Evolutionary conservation across 2,113 vertebrate genomes (phyloP).

Genomic region (Strigops habroptila): DNA sequence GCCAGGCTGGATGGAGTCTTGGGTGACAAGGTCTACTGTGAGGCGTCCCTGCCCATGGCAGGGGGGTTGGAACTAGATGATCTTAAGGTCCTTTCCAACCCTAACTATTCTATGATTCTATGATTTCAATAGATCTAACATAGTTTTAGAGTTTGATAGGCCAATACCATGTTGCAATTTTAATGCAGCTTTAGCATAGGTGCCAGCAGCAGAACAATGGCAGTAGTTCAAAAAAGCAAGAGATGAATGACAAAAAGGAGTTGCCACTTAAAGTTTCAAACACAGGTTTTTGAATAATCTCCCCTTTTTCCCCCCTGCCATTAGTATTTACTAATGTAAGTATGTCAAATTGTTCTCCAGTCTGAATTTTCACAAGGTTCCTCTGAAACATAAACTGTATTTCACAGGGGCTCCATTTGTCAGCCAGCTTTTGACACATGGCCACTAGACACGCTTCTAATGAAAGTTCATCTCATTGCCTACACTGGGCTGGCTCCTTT

Average conservation of each 20-base stretch:
- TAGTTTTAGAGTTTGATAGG: not conserved
- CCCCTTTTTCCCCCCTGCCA: rapidly evolving
- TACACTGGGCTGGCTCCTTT: not conserved
- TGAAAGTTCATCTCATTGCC: not conserved
- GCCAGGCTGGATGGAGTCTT: no score
- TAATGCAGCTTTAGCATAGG: not conserved
- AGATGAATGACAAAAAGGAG: not conserved
- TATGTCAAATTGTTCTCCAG: not conserved
- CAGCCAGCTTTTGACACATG: not conserved
- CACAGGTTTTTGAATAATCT: not conserved
- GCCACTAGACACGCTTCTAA: not conserved
- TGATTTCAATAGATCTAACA: not conserved
- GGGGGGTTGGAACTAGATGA: no score
- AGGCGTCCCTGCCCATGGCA: no score
- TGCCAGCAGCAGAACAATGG: not conserved
- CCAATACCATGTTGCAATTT: not conserved
- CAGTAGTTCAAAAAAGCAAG: not conserved
- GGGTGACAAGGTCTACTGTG: no score
- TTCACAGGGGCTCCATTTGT: not conserved
- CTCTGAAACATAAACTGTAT: not conserved
- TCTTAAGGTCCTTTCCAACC: no score
- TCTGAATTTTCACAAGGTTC: not conserved
- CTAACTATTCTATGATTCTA: no score
- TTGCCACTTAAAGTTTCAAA: not conserved
- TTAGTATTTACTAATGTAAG: not conserved